Percentiles rank a stretch among this genome's conserved stretches.
Conservation (phyloP, 2,797 vertebrate genomes). For the Sebastes oblongus region DNA sequence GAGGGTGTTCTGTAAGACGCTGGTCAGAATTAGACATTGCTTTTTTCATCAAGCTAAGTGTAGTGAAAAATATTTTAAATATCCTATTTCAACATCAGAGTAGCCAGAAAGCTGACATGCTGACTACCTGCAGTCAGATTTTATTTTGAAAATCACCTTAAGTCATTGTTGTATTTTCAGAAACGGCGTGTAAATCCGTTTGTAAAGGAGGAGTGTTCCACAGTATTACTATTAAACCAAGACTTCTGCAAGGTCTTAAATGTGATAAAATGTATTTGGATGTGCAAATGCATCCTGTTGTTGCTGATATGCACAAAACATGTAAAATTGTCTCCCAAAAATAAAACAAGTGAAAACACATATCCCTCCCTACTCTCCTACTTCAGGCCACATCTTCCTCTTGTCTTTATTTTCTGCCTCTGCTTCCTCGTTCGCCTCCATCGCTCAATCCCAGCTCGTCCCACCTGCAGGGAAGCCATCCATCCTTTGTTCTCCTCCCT, state of each 20-base stretch:
- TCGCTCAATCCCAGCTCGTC: slow-evolving; percentile 10
- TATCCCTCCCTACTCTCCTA: not conserved
- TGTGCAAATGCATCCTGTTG: not conserved
- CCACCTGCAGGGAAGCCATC: slow-evolving; percentile 46
- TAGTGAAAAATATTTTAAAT: not conserved
- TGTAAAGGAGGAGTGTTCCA: not conserved
- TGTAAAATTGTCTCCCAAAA: not conserved
- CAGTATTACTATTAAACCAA: not conserved
- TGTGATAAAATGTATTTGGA: not conserved
- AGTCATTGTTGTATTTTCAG: not conserved
- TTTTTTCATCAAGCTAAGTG: not conserved
- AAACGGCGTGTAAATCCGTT: not conserved
- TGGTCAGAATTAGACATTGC: no score
- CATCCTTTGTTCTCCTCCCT: slow-evolving; percentile 22
- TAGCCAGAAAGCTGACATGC: not conserved
- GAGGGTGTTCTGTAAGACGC: no score
- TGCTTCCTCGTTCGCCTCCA: slow-evolving; percentile 4
- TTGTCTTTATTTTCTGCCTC: slow-evolving; percentile 17
- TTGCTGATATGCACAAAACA: not conserved
- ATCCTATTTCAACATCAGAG: not conserved
- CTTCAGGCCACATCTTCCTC: not conserved
- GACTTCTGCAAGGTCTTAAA: not conserved
- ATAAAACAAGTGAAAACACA: not conserved
- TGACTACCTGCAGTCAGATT: not conserved
- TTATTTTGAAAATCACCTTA: not conserved